Conservation (phyloP, 2,797 vertebrate species). For the Ptychobarbus kaznakovi region DNA sequence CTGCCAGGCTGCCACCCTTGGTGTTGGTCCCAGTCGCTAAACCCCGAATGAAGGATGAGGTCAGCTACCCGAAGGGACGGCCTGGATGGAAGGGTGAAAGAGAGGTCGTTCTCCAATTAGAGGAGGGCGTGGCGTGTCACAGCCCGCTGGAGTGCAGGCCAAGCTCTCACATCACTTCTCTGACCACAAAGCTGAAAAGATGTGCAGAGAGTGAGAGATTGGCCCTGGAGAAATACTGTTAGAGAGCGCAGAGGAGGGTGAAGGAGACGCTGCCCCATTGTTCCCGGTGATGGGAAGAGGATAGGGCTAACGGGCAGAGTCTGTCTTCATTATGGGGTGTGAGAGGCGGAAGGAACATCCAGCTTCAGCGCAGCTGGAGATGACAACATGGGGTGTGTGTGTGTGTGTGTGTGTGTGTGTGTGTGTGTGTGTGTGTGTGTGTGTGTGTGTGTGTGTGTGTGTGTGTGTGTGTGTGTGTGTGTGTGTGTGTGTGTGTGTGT, state of each 20-base stretch:
- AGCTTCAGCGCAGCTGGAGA: slow-evolving; percentile 47
- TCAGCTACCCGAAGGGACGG: slow-evolving; percentile 25
- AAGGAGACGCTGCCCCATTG: slow-evolving; percentile 49
- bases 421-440: background rate
- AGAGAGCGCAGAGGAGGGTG: slow-evolving; percentile 46
- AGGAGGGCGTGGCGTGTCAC: slow-evolving; percentile 48
- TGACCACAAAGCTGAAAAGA: slow-evolving; percentile 41
- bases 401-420: slow-evolving; percentile 5
- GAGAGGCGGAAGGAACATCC: slow-evolving; percentile 50
- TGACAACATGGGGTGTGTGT: slow-evolving; percentile 16
- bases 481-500: background rate
- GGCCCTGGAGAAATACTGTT: slow-evolving; percentile 44
- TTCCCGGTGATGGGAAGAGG: slow-evolving; percentile 45
- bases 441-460: background rate
- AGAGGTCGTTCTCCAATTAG: slow-evolving; percentile 58
- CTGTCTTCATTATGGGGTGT: slow-evolving; percentile 57
- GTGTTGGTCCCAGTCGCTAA: background rate
- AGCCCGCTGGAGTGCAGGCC: slow-evolving; percentile 50
- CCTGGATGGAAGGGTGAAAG: slow-evolving; percentile 46
- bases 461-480: background rate
- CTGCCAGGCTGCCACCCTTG: background rate
- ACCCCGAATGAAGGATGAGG: slow-evolving; percentile 34
- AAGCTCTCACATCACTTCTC: slow-evolving; percentile 47
- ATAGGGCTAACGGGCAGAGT: slow-evolving; percentile 46
- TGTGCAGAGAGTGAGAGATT: slow-evolving; percentile 39